Evolutionary conservation across 2,113 vertebrate species (phyloP), one percentile per base, ranked within the genome.

Genomic region (Mustela nigripes): DNA sequence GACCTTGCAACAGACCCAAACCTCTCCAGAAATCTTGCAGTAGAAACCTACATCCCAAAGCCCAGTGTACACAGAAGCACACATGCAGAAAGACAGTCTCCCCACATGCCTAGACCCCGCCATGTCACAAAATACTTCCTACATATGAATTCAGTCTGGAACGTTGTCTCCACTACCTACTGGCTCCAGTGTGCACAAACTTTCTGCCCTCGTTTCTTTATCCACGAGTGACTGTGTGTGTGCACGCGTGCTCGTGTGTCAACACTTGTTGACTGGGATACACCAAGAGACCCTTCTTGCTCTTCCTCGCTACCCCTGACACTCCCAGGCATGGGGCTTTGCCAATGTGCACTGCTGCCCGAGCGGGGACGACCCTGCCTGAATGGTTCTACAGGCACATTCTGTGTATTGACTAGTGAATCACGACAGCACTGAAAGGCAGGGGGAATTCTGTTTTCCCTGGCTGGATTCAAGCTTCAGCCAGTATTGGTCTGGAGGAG

Each of bases 331-430:
- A 15, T 10, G 7, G 80, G 56, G 21, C 33, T 28, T 9, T 14
- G 39, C 67, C 39, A 0, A 0, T 0, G 1, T 22, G 11, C 5
- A 4, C 19, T 18, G 28, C 14, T 31, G 24, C 67, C 53, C 15
- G 53, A 65, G 4, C 15, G 9, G 5, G 11, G 8, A 12, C 3
- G 6, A 4, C 73, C 10, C 19, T 1, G 1, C 7, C 21, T 31
- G 74, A 4, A 19, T 18, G 3, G 21, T 9, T 18, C 15, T 10
- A 15, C 14, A 0, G 12, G 24, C 7, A 1, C 10, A 1, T 10
- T 50, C 48, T 79, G 4, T 1, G 11, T 53, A 62, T 50, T 2
- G 16, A 5, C 33, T 22, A 5, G 7, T 21, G n/a, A 31, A 53
- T 89, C 33, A 63, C 1, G 1, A 80, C 36, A 2, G 39, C 74